Evolutionary conservation across 2,113 vertebrate species (phyloP), one percentile per base, ranked within the genome.

Genomic region (Clupea harengus): DNA sequence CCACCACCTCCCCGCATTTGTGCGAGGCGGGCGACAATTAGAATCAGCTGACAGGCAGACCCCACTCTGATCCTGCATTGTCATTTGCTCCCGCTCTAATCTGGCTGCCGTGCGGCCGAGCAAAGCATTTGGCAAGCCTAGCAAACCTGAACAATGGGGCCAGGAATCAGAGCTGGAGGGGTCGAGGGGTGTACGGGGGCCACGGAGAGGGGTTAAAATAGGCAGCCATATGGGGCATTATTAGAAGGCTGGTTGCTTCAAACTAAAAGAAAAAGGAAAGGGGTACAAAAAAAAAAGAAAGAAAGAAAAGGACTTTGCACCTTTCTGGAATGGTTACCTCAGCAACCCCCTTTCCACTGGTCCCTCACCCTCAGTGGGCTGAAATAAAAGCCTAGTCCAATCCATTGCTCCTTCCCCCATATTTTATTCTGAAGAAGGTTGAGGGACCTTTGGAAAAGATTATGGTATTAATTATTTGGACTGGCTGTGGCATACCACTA

Each of bases 21-120:
- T 92, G 92, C 89, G 89, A 94, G 91, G 92, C 90, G 89, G 86
- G 93, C 90, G 89, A 91, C 93, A 94, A 89, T 93, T 86, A 91
- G 92, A 95, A 93, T 93, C 93, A 54, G 89, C 94, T 96, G 94
- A 96, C 91, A 86, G 91, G 92, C 78, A 90, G 47, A 90, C 92
- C 64, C 88, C 89, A 87, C 89, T 92, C 81, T 92, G 90, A 91
- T 91, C 94, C 95, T 94, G 95, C 94, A 95, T 96, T 96, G 93
- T 96, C 92, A 94, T 94, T 95, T 95, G 92, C 95, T 93, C 92
- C 91, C 93, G 92, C 88, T 89, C 94, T 93, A 95, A 95, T 96
- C 93, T 95, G 94, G 94, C 92, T 75, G 92, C 95, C 93, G 89
- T 94, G 94, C 93, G 82, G 94, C 88, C 85, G 91, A 90, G 92